Percentiles rank a stretch among this genome's conserved stretches.
Conservation (phyloP, 2,888 invertebrate species). For the Atrina japonica region DNA sequence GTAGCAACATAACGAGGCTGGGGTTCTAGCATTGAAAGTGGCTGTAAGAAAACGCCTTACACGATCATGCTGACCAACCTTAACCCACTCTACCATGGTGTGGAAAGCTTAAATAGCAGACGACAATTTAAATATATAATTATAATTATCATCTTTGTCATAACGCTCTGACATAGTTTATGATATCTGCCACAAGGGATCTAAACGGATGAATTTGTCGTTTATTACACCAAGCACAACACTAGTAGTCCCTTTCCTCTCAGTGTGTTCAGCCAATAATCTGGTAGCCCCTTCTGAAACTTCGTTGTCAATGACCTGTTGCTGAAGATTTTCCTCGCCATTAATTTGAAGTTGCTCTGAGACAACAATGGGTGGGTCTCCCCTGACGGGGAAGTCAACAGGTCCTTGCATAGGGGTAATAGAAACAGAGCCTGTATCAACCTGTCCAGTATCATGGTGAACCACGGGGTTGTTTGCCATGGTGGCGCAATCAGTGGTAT, state of each 20-base stretch:
- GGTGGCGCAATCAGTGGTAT: background rate
- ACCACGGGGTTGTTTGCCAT: constrained; percentile 9
- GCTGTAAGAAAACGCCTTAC: too few relatives aligned
- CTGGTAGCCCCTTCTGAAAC: constrained; percentile 1
- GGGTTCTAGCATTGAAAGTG: too few relatives aligned
- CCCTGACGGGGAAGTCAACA: background rate
- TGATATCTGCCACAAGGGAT: constrained; percentile 4
- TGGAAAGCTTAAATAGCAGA: too few relatives aligned
- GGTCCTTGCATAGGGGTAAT: background rate
- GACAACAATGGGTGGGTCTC: background rate
- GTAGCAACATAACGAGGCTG: too few relatives aligned
- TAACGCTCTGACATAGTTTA: too few relatives aligned
- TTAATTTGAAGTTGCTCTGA: constrained; percentile 2
- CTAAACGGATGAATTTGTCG: too few relatives aligned
- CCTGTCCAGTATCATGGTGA: background rate
- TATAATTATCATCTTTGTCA: too few relatives aligned
- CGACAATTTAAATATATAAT: too few relatives aligned
- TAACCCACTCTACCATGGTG: too few relatives aligned
- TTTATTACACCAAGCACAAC: too few relatives aligned
- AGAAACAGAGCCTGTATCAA: background rate
- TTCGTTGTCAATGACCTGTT: background rate
- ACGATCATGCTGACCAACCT: too few relatives aligned
- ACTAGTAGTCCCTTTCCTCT: background rate
- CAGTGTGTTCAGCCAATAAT: background rate
- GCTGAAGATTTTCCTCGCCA: constrained; percentile 4